Conservation (phyloP, 2,888 invertebrate species). For the Eumacrocentrus americanus region DNA sequence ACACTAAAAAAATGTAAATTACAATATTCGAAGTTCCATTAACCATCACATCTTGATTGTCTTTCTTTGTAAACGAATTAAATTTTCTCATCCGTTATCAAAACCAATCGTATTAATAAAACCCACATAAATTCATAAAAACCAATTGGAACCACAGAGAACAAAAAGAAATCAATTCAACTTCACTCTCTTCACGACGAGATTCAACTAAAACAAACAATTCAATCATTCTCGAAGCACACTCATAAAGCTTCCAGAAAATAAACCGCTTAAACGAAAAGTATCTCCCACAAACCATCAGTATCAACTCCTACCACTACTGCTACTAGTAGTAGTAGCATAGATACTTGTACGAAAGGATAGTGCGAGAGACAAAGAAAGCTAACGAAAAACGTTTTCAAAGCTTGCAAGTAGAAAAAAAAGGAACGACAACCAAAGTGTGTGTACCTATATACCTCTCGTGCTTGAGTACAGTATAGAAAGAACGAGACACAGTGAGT, state of each 20-base stretch:
- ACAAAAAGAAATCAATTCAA: background rate
- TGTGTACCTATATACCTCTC: too few relatives aligned
- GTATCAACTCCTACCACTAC: too few relatives aligned
- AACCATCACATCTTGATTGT: too few relatives aligned
- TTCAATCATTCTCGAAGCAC: constrained; percentile 16
- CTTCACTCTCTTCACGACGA: background rate
- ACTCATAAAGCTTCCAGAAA: constrained; percentile 12
- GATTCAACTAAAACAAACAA: constrained; percentile 10
- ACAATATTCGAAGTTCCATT: too few relatives aligned
- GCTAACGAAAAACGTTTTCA: constrained; percentile 17
- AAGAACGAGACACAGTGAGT: too few relatives aligned
- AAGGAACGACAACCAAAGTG: constrained; percentile 10
- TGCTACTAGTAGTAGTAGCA: background rate
- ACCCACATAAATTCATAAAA: too few relatives aligned
- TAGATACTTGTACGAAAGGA: background rate
- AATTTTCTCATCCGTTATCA: too few relatives aligned
- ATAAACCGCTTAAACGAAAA: constrained; percentile 26
- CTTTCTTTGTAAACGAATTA: too few relatives aligned
- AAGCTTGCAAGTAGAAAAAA: constrained; percentile 24
- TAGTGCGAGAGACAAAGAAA: constrained; percentile 5
- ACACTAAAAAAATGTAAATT: too few relatives aligned
- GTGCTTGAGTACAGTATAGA: constrained; percentile 29
- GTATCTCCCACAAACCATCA: constrained; percentile 17
- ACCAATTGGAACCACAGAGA: background rate
- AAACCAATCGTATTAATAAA: too few relatives aligned